A percentile compares a stretch with the other conserved stretches of the same genome.
Conservation (phyloP, 2,888 invertebrate species). For the Lucinisca nassula region DNA sequence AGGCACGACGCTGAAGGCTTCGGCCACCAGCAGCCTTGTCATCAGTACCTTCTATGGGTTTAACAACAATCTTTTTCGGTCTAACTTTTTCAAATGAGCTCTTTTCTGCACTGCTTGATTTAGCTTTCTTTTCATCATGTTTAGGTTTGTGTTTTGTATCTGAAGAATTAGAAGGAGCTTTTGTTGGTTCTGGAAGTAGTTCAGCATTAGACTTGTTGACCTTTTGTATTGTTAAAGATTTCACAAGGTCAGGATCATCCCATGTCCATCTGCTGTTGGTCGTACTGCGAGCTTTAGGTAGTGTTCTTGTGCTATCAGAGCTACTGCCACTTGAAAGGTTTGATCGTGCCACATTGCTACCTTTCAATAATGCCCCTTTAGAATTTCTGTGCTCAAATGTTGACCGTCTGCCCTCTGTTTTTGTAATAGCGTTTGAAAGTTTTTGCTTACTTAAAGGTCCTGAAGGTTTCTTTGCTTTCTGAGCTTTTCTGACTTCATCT, state of each 20-base stretch:
- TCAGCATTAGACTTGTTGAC: neutral
- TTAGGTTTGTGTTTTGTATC: neutral
- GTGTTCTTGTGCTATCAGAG: neutral
- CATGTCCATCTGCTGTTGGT: neutral
- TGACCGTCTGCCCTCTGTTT: neutral
- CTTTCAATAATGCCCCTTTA: neutral
- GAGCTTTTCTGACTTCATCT: neutral
- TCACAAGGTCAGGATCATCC: neutral
- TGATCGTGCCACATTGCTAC: neutral
- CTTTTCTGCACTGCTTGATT: neutral
- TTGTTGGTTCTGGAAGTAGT: neutral
- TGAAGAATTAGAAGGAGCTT: neutral
- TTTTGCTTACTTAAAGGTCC: neutral
- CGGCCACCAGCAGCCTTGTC: neutral
- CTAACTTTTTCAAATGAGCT: neutral
- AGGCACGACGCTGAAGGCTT: neutral
- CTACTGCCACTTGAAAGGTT: neutral
- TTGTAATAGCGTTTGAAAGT: neutral
- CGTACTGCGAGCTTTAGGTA: neutral
- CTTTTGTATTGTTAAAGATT: neutral
- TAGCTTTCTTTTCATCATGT: neutral
- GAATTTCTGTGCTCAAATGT: neutral
- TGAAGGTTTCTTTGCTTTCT: neutral
- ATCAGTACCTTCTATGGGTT: neutral
- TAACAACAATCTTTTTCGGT: conserved; percentile 6